These are phyloP conservation scores for Hybos culiciformis DNA, from an alignment of 2,888 invertebrate genomes.

Conservation along the genomic window DNA sequence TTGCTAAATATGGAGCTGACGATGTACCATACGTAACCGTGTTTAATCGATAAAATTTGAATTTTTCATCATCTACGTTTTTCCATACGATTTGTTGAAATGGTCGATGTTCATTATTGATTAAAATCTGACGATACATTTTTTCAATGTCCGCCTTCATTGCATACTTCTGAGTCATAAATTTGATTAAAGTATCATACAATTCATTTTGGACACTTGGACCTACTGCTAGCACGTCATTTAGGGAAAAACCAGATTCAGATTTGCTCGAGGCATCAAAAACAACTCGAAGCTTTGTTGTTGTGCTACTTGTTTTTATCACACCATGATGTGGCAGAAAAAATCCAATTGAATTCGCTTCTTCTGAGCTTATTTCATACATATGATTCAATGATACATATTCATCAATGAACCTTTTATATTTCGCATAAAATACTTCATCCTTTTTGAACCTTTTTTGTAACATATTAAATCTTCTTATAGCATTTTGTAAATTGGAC, in stretches of 20 bases:
- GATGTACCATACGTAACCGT: background rate
- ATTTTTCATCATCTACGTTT: too few species aligned
- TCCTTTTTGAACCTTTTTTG: too few species aligned
- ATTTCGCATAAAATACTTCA: too few species aligned
- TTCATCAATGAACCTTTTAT: too few species aligned
- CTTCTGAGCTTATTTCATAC: too few species aligned
- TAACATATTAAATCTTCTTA: too few species aligned
- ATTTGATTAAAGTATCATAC: constrained; percentile 2
- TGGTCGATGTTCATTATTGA: constrained; percentile 11
- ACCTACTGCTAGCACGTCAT: constrained; percentile 16
- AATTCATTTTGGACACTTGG: constrained; percentile 17
- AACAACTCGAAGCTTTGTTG: constrained; percentile 8
- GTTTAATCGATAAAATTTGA: too few species aligned
- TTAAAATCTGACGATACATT: constrained; percentile 18
- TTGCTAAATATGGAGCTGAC: constrained; percentile 1
- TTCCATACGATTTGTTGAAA: constrained; percentile 16
- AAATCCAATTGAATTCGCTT: too few species aligned
- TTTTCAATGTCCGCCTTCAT: constrained; percentile 18
- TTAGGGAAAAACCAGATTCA: constrained; percentile 14
- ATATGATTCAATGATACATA: too few species aligned
- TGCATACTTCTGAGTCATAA: constrained; percentile 8
- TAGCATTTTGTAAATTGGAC: too few species aligned
- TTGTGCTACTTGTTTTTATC: constrained; percentile 2
- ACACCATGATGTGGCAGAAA: constrained; percentile 6
- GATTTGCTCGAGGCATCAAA: constrained; percentile 9